Evolutionary conservation across 2,113 vertebrate species (phyloP).

Genomic region (Gambusia holbrooki): DNA sequence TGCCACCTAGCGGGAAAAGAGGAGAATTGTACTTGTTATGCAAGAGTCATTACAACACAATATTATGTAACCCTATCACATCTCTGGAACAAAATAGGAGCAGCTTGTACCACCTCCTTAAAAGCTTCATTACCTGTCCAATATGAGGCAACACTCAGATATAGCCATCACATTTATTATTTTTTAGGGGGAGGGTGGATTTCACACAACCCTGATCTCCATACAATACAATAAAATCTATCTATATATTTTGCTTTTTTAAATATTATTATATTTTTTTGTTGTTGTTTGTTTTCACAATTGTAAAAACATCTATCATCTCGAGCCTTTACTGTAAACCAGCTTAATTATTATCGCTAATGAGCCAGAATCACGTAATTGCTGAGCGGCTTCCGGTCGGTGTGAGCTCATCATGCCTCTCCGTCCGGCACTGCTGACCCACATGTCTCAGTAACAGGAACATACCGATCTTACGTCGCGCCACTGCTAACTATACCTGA

Average conservation of each 20-base stretch:
- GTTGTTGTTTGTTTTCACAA: not conserved
- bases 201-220: not conserved
- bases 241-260: not conserved
- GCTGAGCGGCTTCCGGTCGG: conserved; percentile 12
- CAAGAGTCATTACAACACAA: conserved; percentile 81
- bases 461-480: conserved; percentile 1
- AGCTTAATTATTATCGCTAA: not conserved
- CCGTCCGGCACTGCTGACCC: conserved; percentile 38
- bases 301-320: not conserved
- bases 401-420: not conserved
- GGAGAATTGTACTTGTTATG: conserved; percentile 73
- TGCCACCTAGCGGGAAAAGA: conserved; percentile 70
- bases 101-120: conserved; percentile 55
- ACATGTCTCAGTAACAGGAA: conserved; percentile 33
- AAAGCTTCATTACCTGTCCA: conserved; percentile 21
- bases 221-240: not conserved
- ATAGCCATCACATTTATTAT: not conserved
- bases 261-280: too few species aligned
- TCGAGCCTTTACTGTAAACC: not conserved
- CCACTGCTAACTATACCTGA: not conserved
- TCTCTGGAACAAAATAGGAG: conserved; percentile 66
- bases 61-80: conserved; percentile 80
- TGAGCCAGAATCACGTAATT: not conserved
- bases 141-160: conserved; percentile 26
- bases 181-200: too few species aligned